Conservation (phyloP, 1,140 invertebrate species). For the Drosophila pseudoananassae region DNA sequence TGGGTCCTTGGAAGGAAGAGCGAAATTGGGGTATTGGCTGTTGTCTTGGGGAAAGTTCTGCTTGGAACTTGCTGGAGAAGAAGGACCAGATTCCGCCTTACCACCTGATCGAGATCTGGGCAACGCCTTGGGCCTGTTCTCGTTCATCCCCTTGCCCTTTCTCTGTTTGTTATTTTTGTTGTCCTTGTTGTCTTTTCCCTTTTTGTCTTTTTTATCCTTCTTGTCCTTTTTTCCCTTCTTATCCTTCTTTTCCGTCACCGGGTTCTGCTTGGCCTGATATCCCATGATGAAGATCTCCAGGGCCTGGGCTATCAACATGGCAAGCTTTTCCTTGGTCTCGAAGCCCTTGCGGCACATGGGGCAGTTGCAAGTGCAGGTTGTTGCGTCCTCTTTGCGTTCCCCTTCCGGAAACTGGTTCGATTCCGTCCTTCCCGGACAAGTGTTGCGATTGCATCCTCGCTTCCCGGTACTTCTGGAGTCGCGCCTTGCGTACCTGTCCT, state of each 20-base stretch:
- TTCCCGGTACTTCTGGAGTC: not conserved
- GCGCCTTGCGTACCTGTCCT: not conserved
- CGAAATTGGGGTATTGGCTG: not conserved
- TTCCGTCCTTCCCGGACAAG: not conserved
- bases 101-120: not conserved
- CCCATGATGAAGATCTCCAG: constrained; percentile 42
- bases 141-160: not conserved
- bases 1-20: not conserved
- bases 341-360: constrained; percentile 5
- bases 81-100: not conserved
- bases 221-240: not conserved
- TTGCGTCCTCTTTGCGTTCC: not conserved
- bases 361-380: constrained; percentile 20
- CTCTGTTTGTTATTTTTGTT: not conserved
- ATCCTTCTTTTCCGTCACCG: not conserved
- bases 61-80: not conserved
- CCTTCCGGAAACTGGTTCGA: not conserved
- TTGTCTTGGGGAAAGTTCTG: not conserved
- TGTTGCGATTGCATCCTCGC: not conserved
- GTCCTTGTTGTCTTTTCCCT: not conserved
- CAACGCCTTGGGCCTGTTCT: not conserved
- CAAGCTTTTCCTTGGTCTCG: constrained; percentile 17
- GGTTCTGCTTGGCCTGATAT: not conserved
- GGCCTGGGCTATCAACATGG: constrained; percentile 32
- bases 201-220: not conserved